Percentiles rank a stretch among this genome's conserved stretches.
Evolutionary conservation across 2,113 vertebrate genomes (phyloP).

Genomic region (Tenebrosternarchus preto): DNA sequence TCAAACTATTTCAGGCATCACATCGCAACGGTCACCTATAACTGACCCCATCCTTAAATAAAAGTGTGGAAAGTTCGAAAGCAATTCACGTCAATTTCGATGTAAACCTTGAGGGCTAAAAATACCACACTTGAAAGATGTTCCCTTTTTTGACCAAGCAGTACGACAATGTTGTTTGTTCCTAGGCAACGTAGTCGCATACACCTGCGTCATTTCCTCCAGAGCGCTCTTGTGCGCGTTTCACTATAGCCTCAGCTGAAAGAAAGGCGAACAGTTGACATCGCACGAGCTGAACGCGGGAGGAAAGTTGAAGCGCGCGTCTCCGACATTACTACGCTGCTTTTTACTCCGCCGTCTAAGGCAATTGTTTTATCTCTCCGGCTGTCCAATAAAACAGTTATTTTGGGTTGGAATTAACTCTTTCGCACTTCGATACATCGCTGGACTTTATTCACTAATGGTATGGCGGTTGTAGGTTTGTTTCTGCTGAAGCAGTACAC

Average conservation of each 20-base stretch:
- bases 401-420: not conserved
- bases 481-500: not conserved
- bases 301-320: slow-evolving; percentile 15
- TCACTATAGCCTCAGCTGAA: slow-evolving; percentile 9
- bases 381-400: not conserved
- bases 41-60: too few species aligned
- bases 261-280: not conserved
- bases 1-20: too few species aligned
- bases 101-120: slow-evolving; percentile 41
- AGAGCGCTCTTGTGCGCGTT: slow-evolving; percentile 15
- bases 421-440: not conserved
- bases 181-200: slow-evolving; percentile 66
- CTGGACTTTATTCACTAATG: not conserved
- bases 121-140: slow-evolving; percentile 34
- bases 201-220: slow-evolving; percentile 73
- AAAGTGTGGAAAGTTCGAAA: too few species aligned
- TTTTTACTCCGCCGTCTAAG: not conserved
- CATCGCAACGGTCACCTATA: too few species aligned
- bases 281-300: not conserved
- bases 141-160: slow-evolving; percentile 9
- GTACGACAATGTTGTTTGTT: slow-evolving; percentile 63
- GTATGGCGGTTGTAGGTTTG: not conserved
- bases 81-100: slow-evolving; percentile 32
- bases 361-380: not conserved
- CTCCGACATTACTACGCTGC: too few species aligned